These are phyloP conservation scores for Octopus bimaculoides DNA, from an alignment of 1,140 invertebrate genomes.

Conservation along the genomic window DNA sequence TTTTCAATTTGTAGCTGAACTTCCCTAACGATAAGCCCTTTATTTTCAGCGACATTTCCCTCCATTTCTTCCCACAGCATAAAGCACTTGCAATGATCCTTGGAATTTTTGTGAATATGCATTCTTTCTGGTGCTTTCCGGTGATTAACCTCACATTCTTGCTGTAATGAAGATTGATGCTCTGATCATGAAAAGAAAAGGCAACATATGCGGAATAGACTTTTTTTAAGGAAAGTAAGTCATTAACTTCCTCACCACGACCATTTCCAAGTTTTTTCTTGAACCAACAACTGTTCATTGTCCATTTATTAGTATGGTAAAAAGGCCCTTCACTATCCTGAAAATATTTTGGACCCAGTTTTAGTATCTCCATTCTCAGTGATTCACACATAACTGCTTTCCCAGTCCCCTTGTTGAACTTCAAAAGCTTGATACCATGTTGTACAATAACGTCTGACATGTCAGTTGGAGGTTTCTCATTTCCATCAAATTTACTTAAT, in stretches of 20 bases:
- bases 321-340: background rate
- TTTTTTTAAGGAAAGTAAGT: background rate
- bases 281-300: background rate
- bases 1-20: background rate
- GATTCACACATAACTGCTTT: background rate
- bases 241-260: background rate
- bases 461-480: no score
- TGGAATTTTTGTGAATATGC: background rate
- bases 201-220: background rate
- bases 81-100: background rate
- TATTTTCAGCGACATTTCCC: background rate
- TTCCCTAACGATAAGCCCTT: background rate
- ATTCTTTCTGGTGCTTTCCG: slow-evolving; percentile 2
- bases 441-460: no score
- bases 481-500: no score
- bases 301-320: background rate
- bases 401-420: slow-evolving; percentile 2
- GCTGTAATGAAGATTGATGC: background rate
- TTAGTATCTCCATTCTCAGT: background rate
- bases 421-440: background rate
- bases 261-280: background rate
- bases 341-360: slow-evolving; percentile 1
- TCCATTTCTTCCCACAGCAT: background rate
- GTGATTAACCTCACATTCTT: background rate
- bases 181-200: background rate